phyloP scores from a whole-genome alignment of 2,888 invertebrate genomes.

The Crepidodera aurea region DNA sequence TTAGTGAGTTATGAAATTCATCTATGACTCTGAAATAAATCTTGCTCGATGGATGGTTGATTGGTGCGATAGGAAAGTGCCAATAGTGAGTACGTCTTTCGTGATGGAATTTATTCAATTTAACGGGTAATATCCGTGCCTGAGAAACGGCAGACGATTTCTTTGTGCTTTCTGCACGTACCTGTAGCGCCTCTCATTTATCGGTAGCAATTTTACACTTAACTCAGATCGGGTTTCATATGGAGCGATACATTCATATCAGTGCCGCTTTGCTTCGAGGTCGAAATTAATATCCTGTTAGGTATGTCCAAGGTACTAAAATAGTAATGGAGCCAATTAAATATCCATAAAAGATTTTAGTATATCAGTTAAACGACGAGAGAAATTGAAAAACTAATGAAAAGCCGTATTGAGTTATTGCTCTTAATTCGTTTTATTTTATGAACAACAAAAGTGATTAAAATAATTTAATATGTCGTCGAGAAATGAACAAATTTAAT shows the following conservation, averaged over 20 bases:
- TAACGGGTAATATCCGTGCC: constrained; percentile 55
- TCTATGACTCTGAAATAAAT: neutral
- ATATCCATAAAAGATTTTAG: too few relatives aligned
- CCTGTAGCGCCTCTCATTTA: constrained; percentile 44
- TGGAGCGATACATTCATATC: constrained; percentile 9
- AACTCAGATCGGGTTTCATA: constrained; percentile 24
- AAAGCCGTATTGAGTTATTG: too few relatives aligned
- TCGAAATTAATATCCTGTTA: constrained; percentile 13
- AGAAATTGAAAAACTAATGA: too few relatives aligned
- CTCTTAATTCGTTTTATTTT: too few relatives aligned
- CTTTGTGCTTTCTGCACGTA: constrained; percentile 55
- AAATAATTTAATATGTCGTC: too few relatives aligned
- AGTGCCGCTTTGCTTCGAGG: constrained; percentile 14
- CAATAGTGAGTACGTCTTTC: constrained; percentile 38
- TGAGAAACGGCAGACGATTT: constrained; percentile 52
- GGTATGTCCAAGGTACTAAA: neutral
- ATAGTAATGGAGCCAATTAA: neutral
- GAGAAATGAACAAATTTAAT: too few relatives aligned
- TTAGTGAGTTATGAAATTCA: too few relatives aligned
- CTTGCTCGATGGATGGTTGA: neutral
- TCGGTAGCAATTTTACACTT: constrained; percentile 43
- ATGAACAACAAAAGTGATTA: too few relatives aligned
- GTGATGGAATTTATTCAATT: constrained; percentile 58
- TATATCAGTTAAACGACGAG: too few relatives aligned
- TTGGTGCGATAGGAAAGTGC: constrained; percentile 29